Evolutionary conservation across 2,888 invertebrate species (phyloP), one percentile per base, ranked within the genome.

Genomic region (Boloria selene): DNA sequence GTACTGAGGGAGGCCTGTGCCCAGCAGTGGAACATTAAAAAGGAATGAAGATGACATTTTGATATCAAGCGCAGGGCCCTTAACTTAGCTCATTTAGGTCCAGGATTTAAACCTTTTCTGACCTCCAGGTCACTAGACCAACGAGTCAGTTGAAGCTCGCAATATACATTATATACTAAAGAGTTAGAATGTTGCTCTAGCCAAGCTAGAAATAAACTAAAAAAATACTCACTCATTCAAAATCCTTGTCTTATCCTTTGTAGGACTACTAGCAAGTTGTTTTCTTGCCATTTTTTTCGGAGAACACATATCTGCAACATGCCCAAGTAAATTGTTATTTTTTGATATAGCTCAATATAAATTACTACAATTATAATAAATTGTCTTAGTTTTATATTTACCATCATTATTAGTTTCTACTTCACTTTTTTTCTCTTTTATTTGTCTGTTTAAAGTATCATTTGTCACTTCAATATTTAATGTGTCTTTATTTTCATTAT

Each of bases 401-500:
- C 65, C 61, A 16, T 67, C 53, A 42, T 67, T 49, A 42, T 56
- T 13, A 17, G 18, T 13, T 49, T 51, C 61, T 47, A 58, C 45
- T 17, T 44, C 52, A 54, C 50, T 18, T 17, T 64, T n/a, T 17
- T 55, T 58, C 62, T 70, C 75, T 73, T 61, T 75, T 73, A 14
- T 53, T 13, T 61, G 51, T 49, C 65, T 68, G 61, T 71, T 67
- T 51, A 65, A 18, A 14, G 51, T 54, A 51, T 45, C 64, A 47
- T 51, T 71, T n/a, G 50, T 31, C 38, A 52, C 50, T 13, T 63
- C 63, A 55, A 72, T 69, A 67, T 73, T 73, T 53, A 66, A 64
- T 59, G 65, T 66, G 55, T 74, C 78, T 75, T 82, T 76, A 75
- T 87, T 88, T 77, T 88, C 87, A 51, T 70, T 73, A 68, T 85